A percentile compares a stretch with the other conserved stretches of the same genome.
Evolutionary conservation across 2,888 invertebrate species (phyloP).

Genomic region (Priocnemis perturbator): DNA sequence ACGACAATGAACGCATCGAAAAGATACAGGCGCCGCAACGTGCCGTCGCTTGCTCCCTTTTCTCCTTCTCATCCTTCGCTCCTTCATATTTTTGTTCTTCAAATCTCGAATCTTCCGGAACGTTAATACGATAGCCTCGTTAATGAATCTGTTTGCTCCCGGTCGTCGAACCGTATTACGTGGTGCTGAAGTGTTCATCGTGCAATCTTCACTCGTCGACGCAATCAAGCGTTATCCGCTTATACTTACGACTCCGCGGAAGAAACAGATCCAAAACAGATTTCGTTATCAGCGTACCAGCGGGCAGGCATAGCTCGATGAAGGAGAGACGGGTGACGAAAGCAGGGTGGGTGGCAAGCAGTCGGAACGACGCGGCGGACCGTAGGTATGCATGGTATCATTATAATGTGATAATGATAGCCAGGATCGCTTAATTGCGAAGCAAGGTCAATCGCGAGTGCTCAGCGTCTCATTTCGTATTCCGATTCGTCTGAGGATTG

Average conservation of each 20-base stretch:
- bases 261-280: constrained; percentile 36
- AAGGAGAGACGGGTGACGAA: not conserved
- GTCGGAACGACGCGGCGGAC: no score
- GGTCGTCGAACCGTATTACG: constrained; percentile 19
- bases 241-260: constrained; percentile 30
- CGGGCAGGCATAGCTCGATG: not conserved
- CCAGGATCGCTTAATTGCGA: constrained; percentile 52
- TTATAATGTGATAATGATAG: constrained; percentile 49
- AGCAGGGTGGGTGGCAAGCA: not conserved
- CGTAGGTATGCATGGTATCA: constrained; percentile 33
- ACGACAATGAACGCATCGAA: no score
- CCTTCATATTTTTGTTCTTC: no score
- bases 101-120: not conserved
- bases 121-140: constrained; percentile 4
- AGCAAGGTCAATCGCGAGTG: constrained; percentile 44
- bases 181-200: constrained; percentile 10
- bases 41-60: not conserved
- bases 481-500: no score
- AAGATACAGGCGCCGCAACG: no score
- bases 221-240: constrained; percentile 7
- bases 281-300: constrained; percentile 40
- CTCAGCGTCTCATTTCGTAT: no score
- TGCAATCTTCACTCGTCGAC: constrained; percentile 8
- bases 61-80: not conserved
- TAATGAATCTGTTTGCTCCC: constrained; percentile 10